Evolutionary conservation across 2,797 vertebrate species (phyloP), one percentile per base, ranked within the genome.

Genomic region (Macropodus opercularis): DNA sequence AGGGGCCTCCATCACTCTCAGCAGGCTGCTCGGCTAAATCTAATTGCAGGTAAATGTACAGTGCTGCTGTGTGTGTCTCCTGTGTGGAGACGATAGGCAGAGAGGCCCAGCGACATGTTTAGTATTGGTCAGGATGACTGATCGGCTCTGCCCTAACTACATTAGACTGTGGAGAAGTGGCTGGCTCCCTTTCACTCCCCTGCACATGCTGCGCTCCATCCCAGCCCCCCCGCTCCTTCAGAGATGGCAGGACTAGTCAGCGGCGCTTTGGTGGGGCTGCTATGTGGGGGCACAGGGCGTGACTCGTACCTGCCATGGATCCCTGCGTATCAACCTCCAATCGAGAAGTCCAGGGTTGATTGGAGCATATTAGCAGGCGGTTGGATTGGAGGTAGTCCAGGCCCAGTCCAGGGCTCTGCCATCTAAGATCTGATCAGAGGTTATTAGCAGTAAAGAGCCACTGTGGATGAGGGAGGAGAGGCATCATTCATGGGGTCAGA

Each of bases 401-500:
- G 76, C 66, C 64, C 39, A 36, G 62, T 26, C 31, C 79, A 89
- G 64, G 84, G 85, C 85, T 79, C 60, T 87, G 85, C 89, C 87
- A 84, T 90, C 87, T 87, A 73, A 81, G 88, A 92, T 81, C 80
- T 68, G 89, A 94, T 90, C 89, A 92, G 85, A 87, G 87, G 91
- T 93, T 91, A 92, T 93, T 93, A 89, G 89, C 91, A 91, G 91
- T 92, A 91, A 94, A 83, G 89, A 92, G 85, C 87, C 87, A 91
- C 93, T 83, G 63, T 79, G 88, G 88, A 88, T 83, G 83, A 92
- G 75, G 89, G 73, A 79, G 81, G 60, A 2, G 85, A 92, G 89
- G 87, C 89, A 90, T 94, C 90, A 93, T 93, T 94, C 94, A 95
- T 92, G 87, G 89, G 91, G 87, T 92, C 77, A 85, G 87, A 91